phyloP scores from a whole-genome alignment of 1,140 invertebrate species.

The Platorchestia sp. region DNA sequence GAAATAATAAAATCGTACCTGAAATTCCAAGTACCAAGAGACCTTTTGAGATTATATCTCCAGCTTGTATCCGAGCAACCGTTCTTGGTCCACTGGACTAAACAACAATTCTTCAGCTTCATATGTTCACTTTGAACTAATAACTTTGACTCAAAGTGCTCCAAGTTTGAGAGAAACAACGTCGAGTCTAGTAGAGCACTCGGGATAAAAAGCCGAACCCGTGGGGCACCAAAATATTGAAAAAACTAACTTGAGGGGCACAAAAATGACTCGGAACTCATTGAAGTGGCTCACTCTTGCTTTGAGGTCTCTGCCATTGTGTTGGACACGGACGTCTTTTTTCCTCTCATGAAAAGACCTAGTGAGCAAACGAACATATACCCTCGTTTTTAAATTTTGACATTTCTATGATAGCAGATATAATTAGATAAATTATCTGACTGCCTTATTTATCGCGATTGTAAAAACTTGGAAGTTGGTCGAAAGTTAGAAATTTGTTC shows the following conservation, averaged over 20 bases:
- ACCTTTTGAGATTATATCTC: background rate
- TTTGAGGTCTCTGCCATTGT: background rate
- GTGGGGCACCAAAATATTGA: background rate
- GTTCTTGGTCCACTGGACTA: background rate
- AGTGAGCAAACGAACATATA: background rate
- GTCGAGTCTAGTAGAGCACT: background rate
- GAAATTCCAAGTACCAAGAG: background rate
- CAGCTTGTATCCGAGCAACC: background rate
- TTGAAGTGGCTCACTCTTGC: background rate
- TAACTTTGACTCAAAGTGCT: background rate
- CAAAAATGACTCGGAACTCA: background rate
- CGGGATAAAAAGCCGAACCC: background rate
- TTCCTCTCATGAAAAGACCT: background rate
- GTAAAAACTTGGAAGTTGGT: too few species aligned
- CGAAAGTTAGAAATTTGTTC: too few species aligned
- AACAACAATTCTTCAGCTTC: background rate
- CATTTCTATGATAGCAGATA: too few species aligned
- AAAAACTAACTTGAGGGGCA: background rate
- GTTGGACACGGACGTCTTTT: background rate
- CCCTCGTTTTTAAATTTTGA: too few species aligned
- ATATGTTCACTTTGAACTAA: background rate
- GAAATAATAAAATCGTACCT: background rate
- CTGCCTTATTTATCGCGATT: too few species aligned
- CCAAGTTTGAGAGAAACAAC: background rate
- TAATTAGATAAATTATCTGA: too few species aligned